A percentile compares a stretch with the other conserved stretches of the same genome.
These are phyloP conservation scores for Paramormyrops hopkinsi DNA, from an alignment of 2,797 vertebrate species.

Conservation along the genomic window DNA sequence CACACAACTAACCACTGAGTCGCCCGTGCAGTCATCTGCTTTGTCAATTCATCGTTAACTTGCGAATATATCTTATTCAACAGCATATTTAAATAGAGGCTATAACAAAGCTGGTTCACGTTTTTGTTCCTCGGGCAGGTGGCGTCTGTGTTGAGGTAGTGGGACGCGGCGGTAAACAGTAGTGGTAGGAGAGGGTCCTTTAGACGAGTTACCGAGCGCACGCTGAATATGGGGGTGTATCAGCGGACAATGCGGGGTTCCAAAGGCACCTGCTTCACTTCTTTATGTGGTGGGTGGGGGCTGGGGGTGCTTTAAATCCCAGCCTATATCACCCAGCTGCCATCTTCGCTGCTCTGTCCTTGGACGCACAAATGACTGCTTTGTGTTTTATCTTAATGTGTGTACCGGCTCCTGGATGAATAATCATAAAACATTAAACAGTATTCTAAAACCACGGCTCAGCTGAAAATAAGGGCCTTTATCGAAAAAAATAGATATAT, in stretches of 20 bases:
- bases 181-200: constrained; percentile 50
- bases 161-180: constrained; percentile 49
- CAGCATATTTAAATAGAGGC: constrained; percentile 61
- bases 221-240: constrained; percentile 63
- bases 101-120: constrained; percentile 57
- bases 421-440: background rate
- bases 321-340: constrained; percentile 78
- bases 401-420: background rate
- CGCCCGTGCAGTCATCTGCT: constrained; percentile 32
- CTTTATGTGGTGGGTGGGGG: constrained; percentile 55
- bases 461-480: background rate
- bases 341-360: constrained; percentile 46
- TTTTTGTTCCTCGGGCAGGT: constrained; percentile 62
- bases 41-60: constrained; percentile 61
- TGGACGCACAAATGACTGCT: constrained; percentile 42
- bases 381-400: constrained; percentile 10
- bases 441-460: background rate
- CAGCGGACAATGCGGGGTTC: constrained; percentile 74
- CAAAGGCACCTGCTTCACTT: constrained; percentile 82
- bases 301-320: constrained; percentile 71
- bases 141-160: constrained; percentile 56
- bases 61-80: constrained; percentile 61
- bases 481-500: background rate
- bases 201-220: constrained; percentile 58
- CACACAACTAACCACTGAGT: background rate